Evolutionary conservation across 2,888 invertebrate species (phyloP).

Genomic region (Ctenicera cuprea): DNA sequence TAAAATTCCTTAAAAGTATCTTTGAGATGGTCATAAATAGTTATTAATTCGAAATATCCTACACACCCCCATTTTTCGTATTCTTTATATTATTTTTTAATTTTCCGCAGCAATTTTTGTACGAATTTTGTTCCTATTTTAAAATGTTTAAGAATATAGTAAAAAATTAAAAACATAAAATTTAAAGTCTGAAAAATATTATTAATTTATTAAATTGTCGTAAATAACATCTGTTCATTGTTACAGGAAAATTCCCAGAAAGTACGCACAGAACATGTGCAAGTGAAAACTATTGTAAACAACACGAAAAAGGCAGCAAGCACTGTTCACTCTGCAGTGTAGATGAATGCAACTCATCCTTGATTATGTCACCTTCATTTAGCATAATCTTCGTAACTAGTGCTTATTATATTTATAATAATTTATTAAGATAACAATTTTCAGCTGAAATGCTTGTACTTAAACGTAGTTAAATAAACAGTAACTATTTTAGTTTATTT

Average conservation of each 20-base stretch:
- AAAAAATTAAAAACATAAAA: too few relatives aligned
- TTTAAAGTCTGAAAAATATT: too few relatives aligned
- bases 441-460: background rate
- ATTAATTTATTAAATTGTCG: too few relatives aligned
- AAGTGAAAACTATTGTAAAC: background rate
- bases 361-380: background rate
- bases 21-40: too few relatives aligned
- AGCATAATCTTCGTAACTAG: background rate
- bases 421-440: constrained; percentile 2
- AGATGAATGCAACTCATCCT: background rate
- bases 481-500: background rate
- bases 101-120: too few relatives aligned
- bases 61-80: too few relatives aligned
- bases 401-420: constrained; percentile 1
- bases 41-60: too few relatives aligned
- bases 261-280: background rate
- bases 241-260: background rate
- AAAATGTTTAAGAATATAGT: too few relatives aligned
- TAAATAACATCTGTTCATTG: background rate
- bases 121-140: too few relatives aligned
- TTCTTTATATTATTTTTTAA: too few relatives aligned
- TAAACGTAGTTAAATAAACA: background rate
- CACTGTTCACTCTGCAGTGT: background rate
- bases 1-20: too few relatives aligned
- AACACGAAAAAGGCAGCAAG: background rate